phyloP scores from a whole-genome alignment of 1,140 invertebrate genomes.

The Pinna nobilis region DNA sequence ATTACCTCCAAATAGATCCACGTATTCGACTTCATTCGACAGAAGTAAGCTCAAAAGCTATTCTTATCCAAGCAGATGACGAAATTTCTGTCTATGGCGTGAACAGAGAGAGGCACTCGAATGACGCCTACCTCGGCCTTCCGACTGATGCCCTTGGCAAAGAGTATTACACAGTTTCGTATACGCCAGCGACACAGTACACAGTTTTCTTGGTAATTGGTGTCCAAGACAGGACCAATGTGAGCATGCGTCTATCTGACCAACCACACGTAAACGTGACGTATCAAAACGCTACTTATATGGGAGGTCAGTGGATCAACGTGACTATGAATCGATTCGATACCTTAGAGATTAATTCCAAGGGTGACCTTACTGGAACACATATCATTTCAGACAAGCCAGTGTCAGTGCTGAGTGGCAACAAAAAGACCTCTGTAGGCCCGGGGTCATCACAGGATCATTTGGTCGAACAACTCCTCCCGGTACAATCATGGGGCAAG shows the following conservation, averaged over 20 bases:
- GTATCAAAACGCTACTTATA: slow-evolving; percentile 43
- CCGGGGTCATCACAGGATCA: slow-evolving; percentile 46
- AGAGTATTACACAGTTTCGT: slow-evolving; percentile 61
- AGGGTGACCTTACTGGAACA: slow-evolving; percentile 59
- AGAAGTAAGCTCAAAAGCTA: slow-evolving; percentile 30
- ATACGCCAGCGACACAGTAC: slow-evolving; percentile 38
- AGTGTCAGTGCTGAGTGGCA: slow-evolving; percentile 58
- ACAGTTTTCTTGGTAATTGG: slow-evolving; percentile 44
- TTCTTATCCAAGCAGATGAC: slow-evolving; percentile 43
- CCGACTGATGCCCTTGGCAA: slow-evolving; percentile 57
- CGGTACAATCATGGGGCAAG: slow-evolving; percentile 61
- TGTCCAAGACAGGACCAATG: slow-evolving; percentile 35
- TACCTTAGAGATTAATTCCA: slow-evolving; percentile 48
- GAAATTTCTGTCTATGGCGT: slow-evolving; percentile 59
- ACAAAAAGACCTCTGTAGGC: slow-evolving; percentile 47
- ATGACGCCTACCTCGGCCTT: slow-evolving; percentile 62
- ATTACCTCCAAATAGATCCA: slow-evolving; percentile 26
- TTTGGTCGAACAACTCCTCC: slow-evolving; percentile 59
- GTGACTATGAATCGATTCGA: slow-evolving; percentile 47
- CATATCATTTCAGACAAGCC: slow-evolving; percentile 52
- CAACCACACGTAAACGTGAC: slow-evolving; percentile 6
- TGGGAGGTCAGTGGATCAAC: slow-evolving; percentile 33
- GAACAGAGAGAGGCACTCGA: slow-evolving; percentile 58
- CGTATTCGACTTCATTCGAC: slow-evolving; percentile 21
- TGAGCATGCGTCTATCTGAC: slow-evolving; percentile 26